Evolutionary conservation across 2,113 vertebrate genomes (phyloP).

Genomic region (Percina caprodes): DNA sequence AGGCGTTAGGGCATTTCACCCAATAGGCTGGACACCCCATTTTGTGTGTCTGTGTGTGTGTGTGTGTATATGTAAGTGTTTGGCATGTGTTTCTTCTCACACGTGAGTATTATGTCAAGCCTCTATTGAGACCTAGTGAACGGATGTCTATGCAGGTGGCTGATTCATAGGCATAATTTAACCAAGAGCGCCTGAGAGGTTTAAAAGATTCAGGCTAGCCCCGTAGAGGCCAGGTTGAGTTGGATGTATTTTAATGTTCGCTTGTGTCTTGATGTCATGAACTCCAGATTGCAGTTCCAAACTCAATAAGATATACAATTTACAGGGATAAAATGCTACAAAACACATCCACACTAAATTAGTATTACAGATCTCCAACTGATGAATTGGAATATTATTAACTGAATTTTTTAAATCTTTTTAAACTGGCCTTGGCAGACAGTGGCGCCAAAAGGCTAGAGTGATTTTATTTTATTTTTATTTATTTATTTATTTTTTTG

Average conservation of each 20-base stretch:
- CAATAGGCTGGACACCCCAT: background rate
- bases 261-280: background rate
- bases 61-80: background rate
- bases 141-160: conserved; percentile 44
- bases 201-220: conserved; percentile 10
- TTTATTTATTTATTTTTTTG: no score
- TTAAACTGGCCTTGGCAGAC: background rate
- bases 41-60: background rate
- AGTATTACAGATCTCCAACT: background rate
- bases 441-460: background rate
- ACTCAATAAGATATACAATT: background rate
- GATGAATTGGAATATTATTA: background rate
- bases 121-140: conserved; percentile 30
- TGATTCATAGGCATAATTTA: conserved; percentile 28
- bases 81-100: background rate
- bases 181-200: conserved; percentile 1
- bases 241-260: background rate
- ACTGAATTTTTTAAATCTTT: background rate
- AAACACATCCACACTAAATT: background rate
- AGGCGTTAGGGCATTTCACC: background rate
- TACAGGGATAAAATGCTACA: background rate
- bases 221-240: background rate
- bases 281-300: background rate
- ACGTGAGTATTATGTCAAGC: conserved; percentile 12
- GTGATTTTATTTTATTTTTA: no score